Percentiles rank a stretch among this genome's conserved stretches.
Conservation (phyloP, 2,797 vertebrate species). For the Percopsis omiscomaycus region DNA sequence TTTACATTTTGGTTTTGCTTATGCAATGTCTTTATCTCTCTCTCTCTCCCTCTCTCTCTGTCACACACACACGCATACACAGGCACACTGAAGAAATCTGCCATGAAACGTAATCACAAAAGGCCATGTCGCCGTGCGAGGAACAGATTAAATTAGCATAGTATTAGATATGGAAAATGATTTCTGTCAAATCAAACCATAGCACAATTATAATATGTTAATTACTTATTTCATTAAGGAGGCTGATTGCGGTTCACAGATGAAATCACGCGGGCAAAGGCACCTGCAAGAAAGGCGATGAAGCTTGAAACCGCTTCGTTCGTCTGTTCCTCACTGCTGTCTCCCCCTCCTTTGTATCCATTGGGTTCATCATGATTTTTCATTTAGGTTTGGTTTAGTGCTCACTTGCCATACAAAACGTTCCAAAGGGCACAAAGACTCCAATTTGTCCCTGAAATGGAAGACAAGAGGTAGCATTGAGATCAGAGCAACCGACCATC, state of each 20-base stretch:
- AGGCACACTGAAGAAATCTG: constrained; percentile 75
- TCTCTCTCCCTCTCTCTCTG: constrained; percentile 47
- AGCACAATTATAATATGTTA: constrained; percentile 99
- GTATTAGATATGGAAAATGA: constrained; percentile 98
- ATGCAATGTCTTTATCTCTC: constrained; percentile 81
- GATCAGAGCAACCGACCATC: constrained; percentile 56
- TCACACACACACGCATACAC: constrained; percentile 31
- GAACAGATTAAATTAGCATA: constrained; percentile 99
- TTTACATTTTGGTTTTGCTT: constrained; percentile 21
- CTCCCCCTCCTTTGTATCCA: constrained; percentile 31
- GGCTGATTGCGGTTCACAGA: constrained; percentile 94
- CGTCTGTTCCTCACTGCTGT: constrained; percentile 18
- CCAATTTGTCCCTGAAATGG: constrained; percentile 65
- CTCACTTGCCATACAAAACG: constrained; percentile 53
- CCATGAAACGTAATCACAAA: constrained; percentile 96
- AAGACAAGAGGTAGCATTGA: constrained; percentile 50
- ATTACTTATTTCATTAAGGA: constrained; percentile 98
- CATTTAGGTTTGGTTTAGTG: constrained; percentile 52
- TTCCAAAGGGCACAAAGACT: constrained; percentile 59
- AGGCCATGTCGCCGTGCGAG: constrained; percentile 91
- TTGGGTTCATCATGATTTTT: constrained; percentile 46
- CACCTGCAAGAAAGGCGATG: constrained; percentile 87
- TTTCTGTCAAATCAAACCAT: constrained; percentile 98
- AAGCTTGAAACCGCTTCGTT: constrained; percentile 72
- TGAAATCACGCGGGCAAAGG: constrained; percentile 87